phyloP scores from a whole-genome alignment of 2,888 invertebrate species.

The Xylocampa areola region DNA sequence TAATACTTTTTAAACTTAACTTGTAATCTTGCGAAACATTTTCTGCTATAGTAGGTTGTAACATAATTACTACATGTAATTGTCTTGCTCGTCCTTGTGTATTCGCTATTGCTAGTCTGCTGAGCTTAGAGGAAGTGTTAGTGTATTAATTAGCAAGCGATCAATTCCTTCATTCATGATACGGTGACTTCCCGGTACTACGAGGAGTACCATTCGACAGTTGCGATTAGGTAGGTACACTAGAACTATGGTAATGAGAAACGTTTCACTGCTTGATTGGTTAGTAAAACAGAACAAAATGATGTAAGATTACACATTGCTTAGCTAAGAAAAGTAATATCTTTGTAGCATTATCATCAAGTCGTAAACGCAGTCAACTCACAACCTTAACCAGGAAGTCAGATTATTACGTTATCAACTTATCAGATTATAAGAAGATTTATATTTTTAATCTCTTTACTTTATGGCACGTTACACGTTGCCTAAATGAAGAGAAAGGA shows the following conservation, averaged over 20 bases:
- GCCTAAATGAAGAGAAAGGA: background rate
- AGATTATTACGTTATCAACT: background rate
- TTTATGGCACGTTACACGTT: background rate
- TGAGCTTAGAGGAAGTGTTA: conserved; percentile 31
- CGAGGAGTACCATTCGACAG: conserved; percentile 14
- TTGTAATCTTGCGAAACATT: conserved; percentile 9
- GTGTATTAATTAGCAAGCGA: conserved; percentile 38
- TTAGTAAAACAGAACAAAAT: background rate
- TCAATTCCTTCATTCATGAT: conserved; percentile 34
- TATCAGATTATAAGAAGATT: background rate
- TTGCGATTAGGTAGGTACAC: conserved; percentile 12
- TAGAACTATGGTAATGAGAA: background rate
- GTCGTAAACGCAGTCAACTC: too few species aligned
- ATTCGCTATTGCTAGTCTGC: conserved; percentile 23
- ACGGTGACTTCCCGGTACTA: conserved; percentile 26
- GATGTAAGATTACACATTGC: background rate
- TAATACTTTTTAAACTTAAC: conserved; percentile 17
- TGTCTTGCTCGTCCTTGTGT: conserved; percentile 9
- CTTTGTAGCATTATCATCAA: too few species aligned
- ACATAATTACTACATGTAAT: conserved; percentile 21
- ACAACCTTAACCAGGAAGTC: background rate
- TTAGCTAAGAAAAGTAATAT: too few species aligned
- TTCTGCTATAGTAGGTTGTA: conserved; percentile 19
- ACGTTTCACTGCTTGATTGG: too few species aligned
- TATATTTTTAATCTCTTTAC: conserved; percentile 1